Base-by-base conservation (phyloP, 2,113 vertebrate genomes). In the Seriola quinqueradiata region DNA sequence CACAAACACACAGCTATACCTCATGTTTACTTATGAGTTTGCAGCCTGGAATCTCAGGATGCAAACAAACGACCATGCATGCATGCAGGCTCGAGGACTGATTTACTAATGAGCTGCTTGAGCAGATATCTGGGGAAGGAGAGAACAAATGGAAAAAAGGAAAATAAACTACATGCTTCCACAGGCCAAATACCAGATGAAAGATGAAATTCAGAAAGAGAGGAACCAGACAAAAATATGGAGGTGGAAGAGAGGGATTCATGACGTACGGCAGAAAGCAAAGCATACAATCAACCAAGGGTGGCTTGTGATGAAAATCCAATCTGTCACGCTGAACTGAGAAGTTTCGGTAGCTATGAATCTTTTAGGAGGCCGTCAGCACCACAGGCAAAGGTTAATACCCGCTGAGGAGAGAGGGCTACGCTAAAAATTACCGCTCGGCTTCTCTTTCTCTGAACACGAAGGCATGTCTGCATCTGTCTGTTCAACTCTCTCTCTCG, bases 311-410 rank as follows among this genome's bases (percentile, higher is more conserved):
- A 91, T 68, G 81, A 92, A 87, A 93, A 92, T 85, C 58, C 79
- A 86, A 91, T 92, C 89, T 40, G 87, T 89, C 86, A 67, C 38
- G 52, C 79, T 69, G 87, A 75, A 75, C 55, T 14, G 75, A 84
- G 76, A 65, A 46, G 67, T 88, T 92, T 89, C 82, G 79, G 66
- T 81, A 84, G 81, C 86, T 82, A 87, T 94, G 81, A 92, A 93
- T 93, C 58, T 91, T 92, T 89, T 16, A 90, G 46, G 70, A 91
- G 59, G 81, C 77, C 34, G 59, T 57, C 77, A 17, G 59, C 16
- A 12, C 72, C 79, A 75, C 79, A 57, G 81, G 57, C 77, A 67
- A 85, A 89, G 83, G 81, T 86, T 85, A 75, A 86, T 59, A 72
- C 72, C 54, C 32, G n/a, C 38, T 65, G 57, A 89, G 67, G 48